Evolutionary conservation across 2,113 vertebrate genomes (phyloP).

Genomic region (Lagopus muta): DNA sequence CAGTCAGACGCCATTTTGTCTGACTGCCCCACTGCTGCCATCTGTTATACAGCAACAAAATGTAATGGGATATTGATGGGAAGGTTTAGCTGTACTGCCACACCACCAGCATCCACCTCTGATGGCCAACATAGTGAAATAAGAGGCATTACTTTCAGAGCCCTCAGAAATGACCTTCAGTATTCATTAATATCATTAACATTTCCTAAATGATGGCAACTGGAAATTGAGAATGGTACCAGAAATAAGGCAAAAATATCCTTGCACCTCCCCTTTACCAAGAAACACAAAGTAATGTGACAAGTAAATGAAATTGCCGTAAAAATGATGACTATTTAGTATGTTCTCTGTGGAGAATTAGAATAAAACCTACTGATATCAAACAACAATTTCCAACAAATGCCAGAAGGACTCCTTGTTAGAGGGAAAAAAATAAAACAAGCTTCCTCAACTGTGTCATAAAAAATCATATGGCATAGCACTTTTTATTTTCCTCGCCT

Average conservation of each 20-base stretch:
- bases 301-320: constrained; percentile 73
- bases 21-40: not conserved
- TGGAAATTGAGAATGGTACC: constrained; percentile 17
- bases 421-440: constrained; percentile 6
- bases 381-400: constrained; percentile 70
- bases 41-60: too few species aligned
- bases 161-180: constrained; percentile 11
- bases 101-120: not conserved
- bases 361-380: constrained; percentile 70
- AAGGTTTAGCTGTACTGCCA: not conserved
- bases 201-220: constrained; percentile 34
- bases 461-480: constrained; percentile 44
- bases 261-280: not conserved
- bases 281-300: constrained; percentile 71
- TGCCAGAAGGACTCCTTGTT: constrained; percentile 63
- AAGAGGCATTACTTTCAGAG: not conserved
- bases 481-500: constrained; percentile 58
- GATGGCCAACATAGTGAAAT: not conserved
- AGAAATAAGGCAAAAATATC: not conserved
- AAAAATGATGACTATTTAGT: constrained; percentile 61
- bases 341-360: constrained; percentile 72
- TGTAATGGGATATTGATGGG: too few species aligned
- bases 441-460: constrained; percentile 69
- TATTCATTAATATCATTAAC: constrained; percentile 45
- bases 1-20: not conserved